Evolutionary conservation across 2,113 vertebrate genomes (phyloP), one percentile per base, ranked within the genome.

Genomic region (Oreochromis spilurus): DNA sequence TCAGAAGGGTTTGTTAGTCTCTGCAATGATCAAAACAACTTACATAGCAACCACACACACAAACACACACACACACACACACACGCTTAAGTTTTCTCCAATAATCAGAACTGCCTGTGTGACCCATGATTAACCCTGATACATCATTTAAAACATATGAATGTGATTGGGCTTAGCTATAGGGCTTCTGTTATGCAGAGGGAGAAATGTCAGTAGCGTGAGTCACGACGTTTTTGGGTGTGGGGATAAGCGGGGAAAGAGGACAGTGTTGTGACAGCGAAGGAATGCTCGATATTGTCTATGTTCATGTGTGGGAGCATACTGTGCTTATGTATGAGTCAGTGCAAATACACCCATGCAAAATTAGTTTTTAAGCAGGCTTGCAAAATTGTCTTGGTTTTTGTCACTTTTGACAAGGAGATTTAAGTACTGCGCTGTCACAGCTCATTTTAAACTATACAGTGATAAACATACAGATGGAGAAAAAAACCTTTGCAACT

Each of bases 261-360:
- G 81, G 70, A 55, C n/a, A 45, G 45, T 77, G 75, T 34, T 84
- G 38, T 82, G 79, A 81, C 77, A 70, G 62, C 2, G 67, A 45
- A 85, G 84, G 19, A 89, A 89, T 82, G 80, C 53, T 40, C 16
- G 21, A 81, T 79, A 83, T 89, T 89, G 62, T 52, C 79, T 58
- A 17, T 36, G 21, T 90, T 54, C 38, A 43, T 84, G 84, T 79
- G 90, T 82, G 84, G 53, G 72, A 58, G 6, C 6, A 0, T 62
- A 78, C 67, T 72, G 52, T 86, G 84, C 70, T 83, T 57, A 40
- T 10, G 40, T 79, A 45, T 89, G 67, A 90, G 34, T 92, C 84
- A 62, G n/a, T 77, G 24, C 58, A 53, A 40, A 89, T 72, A 57
- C 82, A 65, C 31, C 2, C 29, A 62, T 52, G 52, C 26, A 58